phyloP scores from a whole-genome alignment of 2,113 vertebrate species.

The Nanorana parkeri region DNA sequence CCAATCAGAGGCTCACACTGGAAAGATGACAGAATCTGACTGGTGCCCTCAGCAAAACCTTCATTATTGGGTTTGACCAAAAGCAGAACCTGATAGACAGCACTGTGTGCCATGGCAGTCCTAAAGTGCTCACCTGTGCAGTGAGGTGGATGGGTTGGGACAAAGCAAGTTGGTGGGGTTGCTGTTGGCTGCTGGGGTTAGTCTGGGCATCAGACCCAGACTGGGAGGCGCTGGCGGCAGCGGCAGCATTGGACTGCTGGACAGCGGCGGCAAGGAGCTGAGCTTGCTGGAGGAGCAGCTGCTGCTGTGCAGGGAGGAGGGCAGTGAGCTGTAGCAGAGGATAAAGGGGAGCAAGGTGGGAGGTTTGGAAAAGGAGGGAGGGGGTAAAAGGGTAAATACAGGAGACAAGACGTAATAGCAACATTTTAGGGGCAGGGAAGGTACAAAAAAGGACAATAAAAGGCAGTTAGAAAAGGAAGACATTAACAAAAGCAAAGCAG shows the following conservation, averaged over 20 bases:
- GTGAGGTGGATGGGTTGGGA: slow-evolving; percentile 94
- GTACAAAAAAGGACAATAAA: neutral
- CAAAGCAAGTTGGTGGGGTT: slow-evolving; percentile 83
- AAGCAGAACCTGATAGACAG: too few relatives aligned
- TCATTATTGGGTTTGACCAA: too few relatives aligned
- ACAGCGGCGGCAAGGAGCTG: slow-evolving; percentile 87
- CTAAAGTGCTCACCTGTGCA: slow-evolving; percentile 82
- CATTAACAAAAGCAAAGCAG: slow-evolving; percentile 21
- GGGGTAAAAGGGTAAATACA: too few relatives aligned
- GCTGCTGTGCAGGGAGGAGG: slow-evolving; percentile 89
- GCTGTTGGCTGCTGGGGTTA: slow-evolving; percentile 79
- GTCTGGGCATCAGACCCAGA: slow-evolving; percentile 65
- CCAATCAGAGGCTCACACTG: too few relatives aligned
- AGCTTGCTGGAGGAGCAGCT: slow-evolving; percentile 89
- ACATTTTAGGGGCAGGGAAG: neutral
- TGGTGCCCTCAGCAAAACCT: too few relatives aligned
- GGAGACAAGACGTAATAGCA: neutral
- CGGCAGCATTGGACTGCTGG: slow-evolving; percentile 77
- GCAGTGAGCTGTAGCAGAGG: slow-evolving; percentile 73
- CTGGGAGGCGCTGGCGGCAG: slow-evolving; percentile 76
- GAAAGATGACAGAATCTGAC: too few relatives aligned
- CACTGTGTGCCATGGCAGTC: too few relatives aligned
- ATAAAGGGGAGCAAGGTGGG: neutral
- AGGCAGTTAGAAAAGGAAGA: neutral
- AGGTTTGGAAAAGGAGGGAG: neutral